Conservation (phyloP, 2,797 vertebrate genomes). For the Neopelma chrysocephalum region DNA sequence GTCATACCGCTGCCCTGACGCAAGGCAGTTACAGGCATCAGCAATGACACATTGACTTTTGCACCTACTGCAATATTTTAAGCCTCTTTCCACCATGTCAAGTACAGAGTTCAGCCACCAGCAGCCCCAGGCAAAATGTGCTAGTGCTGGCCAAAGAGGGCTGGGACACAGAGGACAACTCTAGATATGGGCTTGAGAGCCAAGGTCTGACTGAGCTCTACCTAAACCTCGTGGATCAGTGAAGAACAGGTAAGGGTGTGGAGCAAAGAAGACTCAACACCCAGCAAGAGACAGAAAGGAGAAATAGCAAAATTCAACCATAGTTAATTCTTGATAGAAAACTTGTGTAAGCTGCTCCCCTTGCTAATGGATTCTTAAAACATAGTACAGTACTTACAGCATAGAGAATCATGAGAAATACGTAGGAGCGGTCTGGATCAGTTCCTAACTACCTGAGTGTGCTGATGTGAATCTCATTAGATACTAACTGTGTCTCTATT, state of each 20-base stretch:
- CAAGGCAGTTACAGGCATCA: not conserved
- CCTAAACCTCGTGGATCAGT: not conserved
- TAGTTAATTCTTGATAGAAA: not conserved
- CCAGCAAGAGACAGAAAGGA: not conserved
- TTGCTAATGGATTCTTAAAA: too few relatives aligned
- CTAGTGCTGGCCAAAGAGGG: not conserved
- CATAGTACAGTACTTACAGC: too few relatives aligned
- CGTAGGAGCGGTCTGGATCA: too few relatives aligned
- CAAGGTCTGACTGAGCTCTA: not conserved
- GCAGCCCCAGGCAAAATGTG: not conserved
- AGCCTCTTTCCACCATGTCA: not conserved
- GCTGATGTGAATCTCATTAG: too few relatives aligned
- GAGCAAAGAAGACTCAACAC: not conserved
- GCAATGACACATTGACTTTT: conserved; percentile 27
- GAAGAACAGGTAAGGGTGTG: not conserved
- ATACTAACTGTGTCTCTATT: too few relatives aligned
- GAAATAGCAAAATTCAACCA: not conserved
- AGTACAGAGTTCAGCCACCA: conserved; percentile 27
- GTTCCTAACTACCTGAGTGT: too few relatives aligned
- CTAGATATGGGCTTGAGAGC: not conserved
- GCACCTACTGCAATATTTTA: conserved; percentile 37
- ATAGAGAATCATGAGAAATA: too few relatives aligned
- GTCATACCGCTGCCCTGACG: not conserved
- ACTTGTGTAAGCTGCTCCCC: not conserved
- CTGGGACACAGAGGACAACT: not conserved